Percentiles rank a stretch among this genome's conserved stretches.
phyloP scores from a whole-genome alignment of 2,888 invertebrate species.

The Pachycephus smyrnensis region DNA sequence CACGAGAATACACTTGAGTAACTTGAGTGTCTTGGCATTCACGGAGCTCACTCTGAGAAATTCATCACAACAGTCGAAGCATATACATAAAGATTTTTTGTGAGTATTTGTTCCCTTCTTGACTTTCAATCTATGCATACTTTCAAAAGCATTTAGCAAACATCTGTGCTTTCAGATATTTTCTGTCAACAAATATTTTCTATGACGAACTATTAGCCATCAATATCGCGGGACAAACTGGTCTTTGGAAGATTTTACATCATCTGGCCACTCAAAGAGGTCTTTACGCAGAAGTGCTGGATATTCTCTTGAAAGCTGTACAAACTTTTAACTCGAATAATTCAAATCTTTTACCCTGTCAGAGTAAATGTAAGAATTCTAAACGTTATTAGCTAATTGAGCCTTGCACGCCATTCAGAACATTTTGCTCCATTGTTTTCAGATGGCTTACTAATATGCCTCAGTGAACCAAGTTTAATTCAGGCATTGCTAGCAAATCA shows the following conservation, averaged over 20 bases:
- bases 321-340: constrained; percentile 42
- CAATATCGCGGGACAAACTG: constrained; percentile 74
- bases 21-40: constrained; percentile 75
- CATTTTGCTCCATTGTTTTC: constrained; percentile 16
- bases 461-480: constrained; percentile 64
- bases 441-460: constrained; percentile 69
- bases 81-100: constrained; percentile 69
- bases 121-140: background rate
- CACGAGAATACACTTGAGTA: constrained; percentile 75
- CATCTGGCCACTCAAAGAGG: constrained; percentile 70
- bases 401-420: background rate
- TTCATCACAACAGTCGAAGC: constrained; percentile 44
- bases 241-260: constrained; percentile 73
- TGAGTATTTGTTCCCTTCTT: constrained; percentile 38
- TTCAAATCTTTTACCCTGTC: constrained; percentile 42
- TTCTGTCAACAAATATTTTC: constrained; percentile 73
- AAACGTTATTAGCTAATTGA: background rate
- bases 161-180: constrained; percentile 65
- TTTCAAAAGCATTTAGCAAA: background rate
- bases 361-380: constrained; percentile 33
- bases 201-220: constrained; percentile 76
- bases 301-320: constrained; percentile 69
- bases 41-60: constrained; percentile 70
- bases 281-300: constrained; percentile 71
- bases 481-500: constrained; percentile 68